These are phyloP conservation scores for Nibea coibor DNA, from an alignment of 2,113 vertebrate species.

Conservation along the genomic window DNA sequence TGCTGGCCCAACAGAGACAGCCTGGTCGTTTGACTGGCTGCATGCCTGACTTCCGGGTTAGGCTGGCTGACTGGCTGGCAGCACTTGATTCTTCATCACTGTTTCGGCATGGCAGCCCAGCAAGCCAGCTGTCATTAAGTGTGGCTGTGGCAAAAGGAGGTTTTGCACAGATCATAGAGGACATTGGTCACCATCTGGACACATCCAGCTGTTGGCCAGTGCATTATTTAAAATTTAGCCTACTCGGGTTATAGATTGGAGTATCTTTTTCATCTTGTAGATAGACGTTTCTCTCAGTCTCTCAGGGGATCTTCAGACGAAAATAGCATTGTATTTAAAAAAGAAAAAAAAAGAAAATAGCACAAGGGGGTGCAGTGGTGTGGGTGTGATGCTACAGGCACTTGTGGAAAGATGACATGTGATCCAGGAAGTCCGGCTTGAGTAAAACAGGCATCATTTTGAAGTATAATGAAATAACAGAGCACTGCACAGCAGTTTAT, in stretches of 20 bases:
- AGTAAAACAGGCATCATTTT: background rate
- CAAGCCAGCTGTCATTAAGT: conserved; percentile 52
- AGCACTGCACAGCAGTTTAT: background rate
- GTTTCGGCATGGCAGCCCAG: conserved; percentile 43
- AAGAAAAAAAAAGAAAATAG: no score
- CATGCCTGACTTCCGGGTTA: conserved; percentile 58
- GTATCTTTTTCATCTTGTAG: background rate
- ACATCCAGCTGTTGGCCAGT: conserved; percentile 15
- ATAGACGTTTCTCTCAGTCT: background rate
- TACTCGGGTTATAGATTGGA: background rate
- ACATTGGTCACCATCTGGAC: conserved; percentile 32
- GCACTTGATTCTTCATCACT: conserved; percentile 45
- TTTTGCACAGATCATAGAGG: conserved; percentile 49
- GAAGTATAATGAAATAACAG: background rate
- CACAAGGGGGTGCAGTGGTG: background rate
- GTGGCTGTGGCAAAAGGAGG: conserved; percentile 32
- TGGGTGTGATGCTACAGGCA: background rate
- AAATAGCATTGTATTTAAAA: background rate
- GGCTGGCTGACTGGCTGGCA: conserved; percentile 40
- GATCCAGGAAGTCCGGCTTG: background rate
- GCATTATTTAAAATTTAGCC: conserved; percentile 15
- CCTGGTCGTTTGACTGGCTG: conserved; percentile 57
- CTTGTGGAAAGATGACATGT: background rate
- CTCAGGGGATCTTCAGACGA: background rate
- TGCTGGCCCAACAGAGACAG: conserved; percentile 42